These are phyloP conservation scores for Tenthredo livida DNA, from an alignment of 2,888 invertebrate species.

Conservation along the genomic window DNA sequence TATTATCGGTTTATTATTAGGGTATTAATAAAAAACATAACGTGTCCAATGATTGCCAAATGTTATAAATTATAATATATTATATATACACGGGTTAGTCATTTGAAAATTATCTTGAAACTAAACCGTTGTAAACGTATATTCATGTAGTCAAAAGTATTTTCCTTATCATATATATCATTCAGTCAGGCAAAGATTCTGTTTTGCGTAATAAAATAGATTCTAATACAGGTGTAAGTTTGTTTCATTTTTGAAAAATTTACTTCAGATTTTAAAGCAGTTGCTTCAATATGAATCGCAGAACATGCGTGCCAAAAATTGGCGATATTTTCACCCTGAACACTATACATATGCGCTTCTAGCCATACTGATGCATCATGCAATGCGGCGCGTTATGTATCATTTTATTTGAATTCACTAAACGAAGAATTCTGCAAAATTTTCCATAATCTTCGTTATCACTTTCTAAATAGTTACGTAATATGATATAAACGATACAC, in stretches of 20 bases:
- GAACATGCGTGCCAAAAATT: neutral
- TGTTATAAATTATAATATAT: too few species aligned
- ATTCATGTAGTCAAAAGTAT: neutral
- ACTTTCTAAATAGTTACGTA: neutral
- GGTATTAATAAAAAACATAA: neutral
- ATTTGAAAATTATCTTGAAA: slow-evolving; percentile 3
- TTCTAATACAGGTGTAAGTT: neutral
- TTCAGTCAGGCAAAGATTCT: neutral
- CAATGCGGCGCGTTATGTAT: neutral
- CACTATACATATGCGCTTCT: neutral
- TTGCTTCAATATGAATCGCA: too few species aligned
- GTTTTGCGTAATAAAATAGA: neutral
- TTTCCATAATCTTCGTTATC: neutral
- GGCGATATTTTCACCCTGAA: neutral
- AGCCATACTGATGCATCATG: neutral
- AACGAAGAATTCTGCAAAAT: neutral
- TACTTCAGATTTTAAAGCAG: too few species aligned
- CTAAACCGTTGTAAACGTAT: neutral
- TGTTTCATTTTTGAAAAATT: too few species aligned
- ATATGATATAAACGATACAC: neutral
- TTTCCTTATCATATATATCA: neutral
- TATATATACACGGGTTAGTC: neutral
- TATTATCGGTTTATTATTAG: neutral
- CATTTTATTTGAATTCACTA: neutral
- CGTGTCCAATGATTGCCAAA: neutral